Evolutionary conservation across 2,797 vertebrate species (phyloP).

Genomic region (Neosalanx taihuensis): DNA sequence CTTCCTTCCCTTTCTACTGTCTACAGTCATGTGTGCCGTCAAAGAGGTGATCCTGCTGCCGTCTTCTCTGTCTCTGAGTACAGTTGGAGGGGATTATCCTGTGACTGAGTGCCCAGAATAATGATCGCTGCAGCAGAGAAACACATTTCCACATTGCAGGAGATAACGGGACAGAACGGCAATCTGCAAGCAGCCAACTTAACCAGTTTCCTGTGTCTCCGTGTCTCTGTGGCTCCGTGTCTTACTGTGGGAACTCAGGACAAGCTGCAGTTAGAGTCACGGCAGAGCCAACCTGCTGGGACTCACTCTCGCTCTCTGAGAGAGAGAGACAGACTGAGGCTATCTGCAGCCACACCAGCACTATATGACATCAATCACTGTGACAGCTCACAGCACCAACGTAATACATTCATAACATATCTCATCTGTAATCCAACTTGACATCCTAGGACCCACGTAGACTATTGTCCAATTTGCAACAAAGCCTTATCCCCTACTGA

Average conservation of each 20-base stretch:
- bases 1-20: slow-evolving; percentile 22
- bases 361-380: slow-evolving; percentile 29
- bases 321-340: slow-evolving; percentile 16
- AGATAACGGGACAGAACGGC: slow-evolving; percentile 64
- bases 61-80: slow-evolving; percentile 47
- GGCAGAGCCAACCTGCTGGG: slow-evolving; percentile 20
- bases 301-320: neutral
- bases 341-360: slow-evolving; percentile 11
- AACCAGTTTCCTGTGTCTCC: slow-evolving; percentile 60
- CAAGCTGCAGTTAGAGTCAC: slow-evolving; percentile 40
- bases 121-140: slow-evolving; percentile 72
- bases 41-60: slow-evolving; percentile 48
- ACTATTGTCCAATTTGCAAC: slow-evolving; percentile 29
- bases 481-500: neutral
- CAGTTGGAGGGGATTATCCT: slow-evolving; percentile 69
- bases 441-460: slow-evolving; percentile 9
- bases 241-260: slow-evolving; percentile 54
- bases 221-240: neutral
- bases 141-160: slow-evolving; percentile 72
- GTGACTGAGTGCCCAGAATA: slow-evolving; percentile 72
- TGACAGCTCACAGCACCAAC: neutral
- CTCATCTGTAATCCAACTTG: slow-evolving; percentile 4
- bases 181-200: slow-evolving; percentile 70
- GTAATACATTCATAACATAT: slow-evolving; percentile 17
- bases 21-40: slow-evolving; percentile 58